Percentiles rank a stretch among this genome's conserved stretches.
These are phyloP conservation scores for Apotomis capreana DNA, from an alignment of 2,888 invertebrate genomes.

Conservation along the genomic window DNA sequence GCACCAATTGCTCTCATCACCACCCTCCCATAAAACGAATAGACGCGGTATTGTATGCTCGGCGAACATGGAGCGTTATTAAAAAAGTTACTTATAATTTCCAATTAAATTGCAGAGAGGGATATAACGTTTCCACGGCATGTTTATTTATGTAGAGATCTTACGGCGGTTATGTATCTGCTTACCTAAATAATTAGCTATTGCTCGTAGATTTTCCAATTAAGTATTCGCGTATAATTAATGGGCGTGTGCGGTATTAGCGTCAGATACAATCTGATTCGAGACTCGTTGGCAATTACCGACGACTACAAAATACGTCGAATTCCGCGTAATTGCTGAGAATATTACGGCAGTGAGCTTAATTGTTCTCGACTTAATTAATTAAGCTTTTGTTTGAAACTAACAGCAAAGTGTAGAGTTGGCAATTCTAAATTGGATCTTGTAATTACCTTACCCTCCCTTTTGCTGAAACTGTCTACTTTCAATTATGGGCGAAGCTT, in stretches of 20 bases:
- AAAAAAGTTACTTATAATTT: constrained; percentile 28
- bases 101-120: constrained; percentile 29
- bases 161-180: constrained; percentile 56
- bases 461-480: constrained; percentile 80
- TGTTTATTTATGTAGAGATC: constrained; percentile 49
- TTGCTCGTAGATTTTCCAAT: constrained; percentile 73
- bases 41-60: not conserved
- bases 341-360: constrained; percentile 82
- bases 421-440: constrained; percentile 84
- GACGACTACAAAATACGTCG: constrained; percentile 79
- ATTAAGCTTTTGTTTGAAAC: constrained; percentile 84
- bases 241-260: constrained; percentile 77
- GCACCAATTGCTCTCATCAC: constrained; percentile 29
- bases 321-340: constrained; percentile 82
- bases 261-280: constrained; percentile 77
- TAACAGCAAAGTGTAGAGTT: constrained; percentile 84
- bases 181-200: constrained; percentile 69
- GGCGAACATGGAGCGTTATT: constrained; percentile 2
- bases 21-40: constrained; percentile 13
- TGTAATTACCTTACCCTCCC: constrained; percentile 83
- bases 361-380: constrained; percentile 84
- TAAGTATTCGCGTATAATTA: constrained; percentile 75
- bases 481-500: constrained; percentile 81
- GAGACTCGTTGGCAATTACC: constrained; percentile 76
- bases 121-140: constrained; percentile 8